These are phyloP conservation scores for Blomia tropicalis DNA, from an alignment of 2,888 invertebrate species.

Conservation along the genomic window DNA sequence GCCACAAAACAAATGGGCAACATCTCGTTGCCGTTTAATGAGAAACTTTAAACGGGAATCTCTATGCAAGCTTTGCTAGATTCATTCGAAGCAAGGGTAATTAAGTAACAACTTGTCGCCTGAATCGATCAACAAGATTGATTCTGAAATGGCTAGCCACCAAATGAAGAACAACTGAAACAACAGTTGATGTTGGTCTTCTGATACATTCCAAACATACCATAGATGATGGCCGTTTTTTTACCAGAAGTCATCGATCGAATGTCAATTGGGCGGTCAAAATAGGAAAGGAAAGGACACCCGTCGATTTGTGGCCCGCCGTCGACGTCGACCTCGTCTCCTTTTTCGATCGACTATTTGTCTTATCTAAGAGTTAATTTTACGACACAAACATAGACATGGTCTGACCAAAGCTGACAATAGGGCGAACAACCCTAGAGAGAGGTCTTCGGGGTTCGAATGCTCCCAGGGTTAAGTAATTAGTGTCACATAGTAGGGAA, in stretches of 20 bases:
- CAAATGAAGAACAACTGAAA: too few relatives aligned
- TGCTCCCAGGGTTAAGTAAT: neutral
- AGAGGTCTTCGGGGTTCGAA: neutral
- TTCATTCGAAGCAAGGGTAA: neutral
- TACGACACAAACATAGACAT: too few relatives aligned
- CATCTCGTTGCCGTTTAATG: too few relatives aligned
- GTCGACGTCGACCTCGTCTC: neutral
- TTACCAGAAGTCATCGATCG: too few relatives aligned
- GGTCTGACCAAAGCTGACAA: too few relatives aligned
- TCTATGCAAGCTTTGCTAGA: too few relatives aligned
- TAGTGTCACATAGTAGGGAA: constrained; percentile 8
- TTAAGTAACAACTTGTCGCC: neutral
- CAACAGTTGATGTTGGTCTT: too few relatives aligned
- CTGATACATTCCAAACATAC: neutral
- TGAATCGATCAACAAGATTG: neutral
- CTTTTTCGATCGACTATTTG: constrained; percentile 7
- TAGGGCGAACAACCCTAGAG: too few relatives aligned
- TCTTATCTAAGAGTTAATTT: constrained; percentile 14
- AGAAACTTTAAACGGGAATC: too few relatives aligned
- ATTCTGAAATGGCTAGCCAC: too few relatives aligned
- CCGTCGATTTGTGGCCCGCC: neutral
- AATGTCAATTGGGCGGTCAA: too few relatives aligned
- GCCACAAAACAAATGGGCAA: too few relatives aligned
- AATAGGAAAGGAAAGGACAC: neutral
- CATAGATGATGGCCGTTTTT: neutral